A percentile compares a stretch with the other conserved stretches of the same genome.
Conservation (phyloP, 2,888 invertebrate species). For the Hydriomena furcata region DNA sequence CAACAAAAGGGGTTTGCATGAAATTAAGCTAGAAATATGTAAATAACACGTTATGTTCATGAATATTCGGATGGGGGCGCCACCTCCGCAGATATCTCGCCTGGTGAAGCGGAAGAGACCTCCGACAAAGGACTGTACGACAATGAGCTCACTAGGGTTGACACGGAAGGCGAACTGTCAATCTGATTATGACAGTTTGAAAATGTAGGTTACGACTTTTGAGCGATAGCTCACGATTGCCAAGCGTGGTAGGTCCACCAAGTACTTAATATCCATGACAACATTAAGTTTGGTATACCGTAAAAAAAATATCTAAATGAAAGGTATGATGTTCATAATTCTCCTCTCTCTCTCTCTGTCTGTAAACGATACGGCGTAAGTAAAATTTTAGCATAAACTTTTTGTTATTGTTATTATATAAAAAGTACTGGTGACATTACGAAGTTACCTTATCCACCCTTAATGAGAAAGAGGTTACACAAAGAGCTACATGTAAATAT, state of each 20-base stretch:
- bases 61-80: slow-evolving; percentile 60
- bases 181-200: background rate
- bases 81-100: slow-evolving; percentile 66
- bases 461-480: slow-evolving; percentile 9
- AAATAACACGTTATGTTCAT: slow-evolving; percentile 49
- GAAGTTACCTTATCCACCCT: slow-evolving; percentile 1
- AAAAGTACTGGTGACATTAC: background rate
- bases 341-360: too few relatives aligned
- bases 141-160: slow-evolving; percentile 67
- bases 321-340: too few relatives aligned
- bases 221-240: too few relatives aligned
- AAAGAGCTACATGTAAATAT: slow-evolving; percentile 40
- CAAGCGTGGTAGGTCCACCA: too few relatives aligned
- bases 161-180: slow-evolving; percentile 9
- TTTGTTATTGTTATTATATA: too few relatives aligned
- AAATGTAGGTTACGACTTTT: background rate
- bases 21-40: slow-evolving; percentile 45
- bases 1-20: slow-evolving; percentile 24
- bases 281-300: too few relatives aligned
- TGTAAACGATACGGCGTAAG: too few relatives aligned
- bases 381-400: too few relatives aligned
- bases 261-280: too few relatives aligned
- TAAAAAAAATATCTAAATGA: too few relatives aligned
- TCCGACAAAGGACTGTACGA: slow-evolving; percentile 75
- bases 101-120: slow-evolving; percentile 77